Evolutionary conservation across 2,888 invertebrate genomes (phyloP), one percentile per base, ranked within the genome.

Genomic region (Brachycybe producta): DNA sequence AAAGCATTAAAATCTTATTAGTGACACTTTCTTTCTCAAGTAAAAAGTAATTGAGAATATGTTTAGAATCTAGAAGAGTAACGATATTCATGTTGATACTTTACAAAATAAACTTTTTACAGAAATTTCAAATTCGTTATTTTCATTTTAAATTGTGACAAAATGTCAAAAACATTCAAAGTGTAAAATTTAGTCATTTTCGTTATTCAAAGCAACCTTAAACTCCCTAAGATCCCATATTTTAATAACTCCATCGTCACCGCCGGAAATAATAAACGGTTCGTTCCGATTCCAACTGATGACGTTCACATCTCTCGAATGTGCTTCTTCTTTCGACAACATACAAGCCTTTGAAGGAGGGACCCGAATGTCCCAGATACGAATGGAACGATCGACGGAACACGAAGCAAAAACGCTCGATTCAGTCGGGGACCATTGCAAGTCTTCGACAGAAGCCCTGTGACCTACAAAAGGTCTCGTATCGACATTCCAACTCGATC

Each of bases 351-450:
- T 85, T 48, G 77, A 76, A 0, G 90, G 85, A 3, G 81, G 73
- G 2, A 81, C 84, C 64, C 98, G 75, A 5, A 82, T 81, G 67
- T 98, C 98, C 97, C 97, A 98, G 63, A 99, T 82, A 60, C 91
- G 79, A 56, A 99, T 84, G 26, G 68, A 63, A 47, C 64, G 64
- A 59, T 75, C 75, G 7, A 70, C 68, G 8, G 73, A 73, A 58
- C 72, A 72, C 0, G 73, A 71, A 7, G 70, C 68, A 59, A 73
- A 66, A 4, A 75, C 92, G 70, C 84, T 70, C 13, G 66, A 73
- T 71, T 98, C 98, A 70, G 82, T 92, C 1, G 95, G 95, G 52
- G 95, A 95, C 98, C 98, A 98, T 64, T 97, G 95, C 55, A 99
- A 73, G 67, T 99, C 98, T 73, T 98, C 98, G 11, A 99, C 88